Conservation (phyloP, 2,797 vertebrate species). For the Gymnothorax javanicus region DNA sequence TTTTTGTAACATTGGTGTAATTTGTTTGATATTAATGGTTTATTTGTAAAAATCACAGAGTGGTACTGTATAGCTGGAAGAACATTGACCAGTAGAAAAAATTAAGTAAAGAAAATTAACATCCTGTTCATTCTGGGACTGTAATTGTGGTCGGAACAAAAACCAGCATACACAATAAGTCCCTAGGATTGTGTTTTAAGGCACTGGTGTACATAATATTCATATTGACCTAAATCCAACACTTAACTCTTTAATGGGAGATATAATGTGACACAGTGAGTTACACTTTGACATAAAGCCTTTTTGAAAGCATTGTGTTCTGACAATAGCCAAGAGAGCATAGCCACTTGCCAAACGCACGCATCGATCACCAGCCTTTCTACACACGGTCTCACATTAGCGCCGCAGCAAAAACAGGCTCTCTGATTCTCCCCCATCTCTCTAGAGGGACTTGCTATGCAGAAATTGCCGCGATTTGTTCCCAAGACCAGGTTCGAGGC, state of each 20-base stretch:
- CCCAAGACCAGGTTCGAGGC: slow-evolving; percentile 33
- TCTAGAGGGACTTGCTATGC: slow-evolving; percentile 39
- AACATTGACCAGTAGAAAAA: too few relatives aligned
- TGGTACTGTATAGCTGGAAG: too few relatives aligned
- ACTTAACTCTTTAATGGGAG: slow-evolving; percentile 33
- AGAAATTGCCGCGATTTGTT: slow-evolving; percentile 32
- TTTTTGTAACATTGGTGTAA: too few relatives aligned
- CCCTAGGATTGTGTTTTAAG: too few relatives aligned
- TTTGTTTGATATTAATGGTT: too few relatives aligned
- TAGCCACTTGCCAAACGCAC: slow-evolving; percentile 32
- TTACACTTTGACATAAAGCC: slow-evolving; percentile 30
- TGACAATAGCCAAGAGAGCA: slow-evolving; percentile 27
- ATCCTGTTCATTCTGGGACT: too few relatives aligned
- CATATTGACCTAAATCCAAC: not conserved
- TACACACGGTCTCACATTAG: slow-evolving; percentile 22
- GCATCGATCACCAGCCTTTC: slow-evolving; percentile 20
- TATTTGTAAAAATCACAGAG: too few relatives aligned
- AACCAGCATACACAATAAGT: too few relatives aligned
- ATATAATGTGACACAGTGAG: slow-evolving; percentile 25
- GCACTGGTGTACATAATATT: too few relatives aligned
- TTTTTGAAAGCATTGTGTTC: slow-evolving; percentile 29
- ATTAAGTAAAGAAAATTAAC: too few relatives aligned
- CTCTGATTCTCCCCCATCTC: slow-evolving; percentile 24
- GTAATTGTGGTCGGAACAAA: too few relatives aligned
- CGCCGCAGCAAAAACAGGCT: slow-evolving; percentile 31